These are phyloP conservation scores for Leucoma salicis DNA, from an alignment of 2,888 invertebrate genomes.

Conservation along the genomic window DNA sequence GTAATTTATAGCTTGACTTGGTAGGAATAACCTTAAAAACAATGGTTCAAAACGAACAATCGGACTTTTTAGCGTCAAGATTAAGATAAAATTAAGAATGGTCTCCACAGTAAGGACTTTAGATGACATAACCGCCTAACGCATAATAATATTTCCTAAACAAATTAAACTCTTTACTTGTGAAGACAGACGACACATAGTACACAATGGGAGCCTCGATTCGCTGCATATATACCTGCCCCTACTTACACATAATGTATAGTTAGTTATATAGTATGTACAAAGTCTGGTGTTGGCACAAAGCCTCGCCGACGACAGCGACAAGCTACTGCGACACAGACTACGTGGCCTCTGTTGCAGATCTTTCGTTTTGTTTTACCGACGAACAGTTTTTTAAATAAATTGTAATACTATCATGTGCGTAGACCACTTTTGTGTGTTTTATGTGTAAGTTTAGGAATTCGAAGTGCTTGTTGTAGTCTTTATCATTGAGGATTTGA, in stretches of 20 bases:
- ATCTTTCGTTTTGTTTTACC: slow-evolving; percentile 10
- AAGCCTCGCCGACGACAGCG: slow-evolving; percentile 49
- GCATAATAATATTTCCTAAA: not conserved
- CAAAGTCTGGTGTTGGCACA: slow-evolving; percentile 47
- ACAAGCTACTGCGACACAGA: slow-evolving; percentile 41
- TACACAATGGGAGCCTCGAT: slow-evolving; percentile 6
- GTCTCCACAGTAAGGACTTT: no score
- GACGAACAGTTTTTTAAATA: not conserved
- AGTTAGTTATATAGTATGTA: not conserved
- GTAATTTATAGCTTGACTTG: no score
- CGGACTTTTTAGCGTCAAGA: no score
- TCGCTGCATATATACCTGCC: not conserved
- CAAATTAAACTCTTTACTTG: slow-evolving; percentile 9
- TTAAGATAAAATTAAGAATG: no score
- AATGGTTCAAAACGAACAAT: no score
- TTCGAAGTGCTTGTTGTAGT: no score
- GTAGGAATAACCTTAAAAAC: no score
- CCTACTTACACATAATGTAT: not conserved
- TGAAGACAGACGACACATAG: slow-evolving; percentile 5
- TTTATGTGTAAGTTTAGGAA: no score
- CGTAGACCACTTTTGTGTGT: not conserved
- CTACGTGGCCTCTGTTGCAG: slow-evolving; percentile 6
- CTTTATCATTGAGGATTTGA: no score
- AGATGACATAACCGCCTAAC: no score
- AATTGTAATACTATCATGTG: not conserved